Percentiles rank a stretch among this genome's conserved stretches.
These are phyloP conservation scores for Sphecodes monilicornis DNA, from an alignment of 2,888 invertebrate genomes.

Conservation along the genomic window DNA sequence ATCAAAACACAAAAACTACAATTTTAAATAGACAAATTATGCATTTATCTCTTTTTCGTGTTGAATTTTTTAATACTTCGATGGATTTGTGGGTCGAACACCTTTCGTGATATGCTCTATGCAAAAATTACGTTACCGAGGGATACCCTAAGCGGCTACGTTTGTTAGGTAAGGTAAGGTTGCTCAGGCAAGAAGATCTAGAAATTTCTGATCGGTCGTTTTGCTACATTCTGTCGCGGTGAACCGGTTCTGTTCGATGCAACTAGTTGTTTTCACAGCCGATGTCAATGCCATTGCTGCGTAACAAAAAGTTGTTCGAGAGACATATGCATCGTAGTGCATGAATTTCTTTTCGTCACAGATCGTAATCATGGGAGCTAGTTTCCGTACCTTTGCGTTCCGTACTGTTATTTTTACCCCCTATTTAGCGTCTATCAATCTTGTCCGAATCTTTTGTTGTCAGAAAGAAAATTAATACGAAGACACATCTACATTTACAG, in stretches of 20 bases:
- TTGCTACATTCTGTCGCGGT: background rate
- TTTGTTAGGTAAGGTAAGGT: too few relatives aligned
- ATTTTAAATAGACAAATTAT: too few relatives aligned
- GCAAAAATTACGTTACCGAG: background rate
- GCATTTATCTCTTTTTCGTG: background rate
- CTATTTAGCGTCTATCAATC: background rate
- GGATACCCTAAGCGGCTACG: background rate
- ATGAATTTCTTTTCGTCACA: background rate
- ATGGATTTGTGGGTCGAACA: background rate
- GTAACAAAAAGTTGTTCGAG: background rate
- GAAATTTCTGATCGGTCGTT: constrained; percentile 30
- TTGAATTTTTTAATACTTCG: background rate
- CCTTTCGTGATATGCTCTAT: background rate
- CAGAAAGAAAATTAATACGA: background rate
- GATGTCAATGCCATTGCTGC: constrained; percentile 35
- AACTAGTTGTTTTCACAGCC: constrained; percentile 21
- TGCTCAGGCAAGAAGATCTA: constrained; percentile 6
- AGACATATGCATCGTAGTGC: background rate
- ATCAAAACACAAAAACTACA: too few relatives aligned
- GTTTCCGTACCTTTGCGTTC: background rate
- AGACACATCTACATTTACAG: background rate
- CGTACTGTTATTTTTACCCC: background rate
- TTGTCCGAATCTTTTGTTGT: background rate
- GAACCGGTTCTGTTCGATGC: constrained; percentile 45
- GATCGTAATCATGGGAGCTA: background rate